Base-by-base conservation (phyloP, 2,113 vertebrate genomes). In the Mus spicilegus region DNA sequence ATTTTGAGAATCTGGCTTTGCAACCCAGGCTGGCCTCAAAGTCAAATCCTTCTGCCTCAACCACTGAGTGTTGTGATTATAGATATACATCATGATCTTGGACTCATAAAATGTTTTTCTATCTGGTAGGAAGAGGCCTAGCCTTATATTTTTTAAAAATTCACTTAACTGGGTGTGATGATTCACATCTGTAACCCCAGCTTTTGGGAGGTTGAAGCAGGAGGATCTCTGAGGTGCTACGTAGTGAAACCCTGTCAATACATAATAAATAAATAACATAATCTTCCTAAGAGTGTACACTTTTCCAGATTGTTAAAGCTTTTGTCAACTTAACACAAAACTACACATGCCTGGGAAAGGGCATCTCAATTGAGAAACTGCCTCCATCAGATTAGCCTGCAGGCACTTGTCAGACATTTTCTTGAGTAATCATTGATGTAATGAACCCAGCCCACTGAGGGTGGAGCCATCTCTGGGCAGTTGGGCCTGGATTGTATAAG, bases 41-140 rank as follows among this genome's bases (percentile, higher is more conserved):
- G 36, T 30, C 69, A 56, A 42, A 88, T 88, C 36, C 51, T 88
- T 49, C 49, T 54, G 85, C 46, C 67, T 54, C 65, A 72, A 26
- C 10, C 67, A 72, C 49, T 36, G 20, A 33, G 9, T 36, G 63
- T 86, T 67, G 54, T 16, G 20, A 54, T 70, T 14, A 70, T 5
- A 87, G 65, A 33, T 19, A 54, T 72, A 70, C 4, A 72, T 24
- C 20, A 70, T 65, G 14, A n/a, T 26, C 12, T n/a, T n/a, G 5
- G 22, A 13, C 22, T 73, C 39, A 12, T 56, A 73, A 56, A 73
- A 70, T 75, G 49, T 91, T 95, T 93, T 97, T 51, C 30, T 84
- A 76, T 82, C 54, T 91, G 73, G 46, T 65, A 76, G 77, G 33
- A 91, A 91, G 58, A 95, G 17, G 20, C 10, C n/a, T 30, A 70